phyloP scores from a whole-genome alignment of 2,888 invertebrate genomes.

The Euclidia mi region DNA sequence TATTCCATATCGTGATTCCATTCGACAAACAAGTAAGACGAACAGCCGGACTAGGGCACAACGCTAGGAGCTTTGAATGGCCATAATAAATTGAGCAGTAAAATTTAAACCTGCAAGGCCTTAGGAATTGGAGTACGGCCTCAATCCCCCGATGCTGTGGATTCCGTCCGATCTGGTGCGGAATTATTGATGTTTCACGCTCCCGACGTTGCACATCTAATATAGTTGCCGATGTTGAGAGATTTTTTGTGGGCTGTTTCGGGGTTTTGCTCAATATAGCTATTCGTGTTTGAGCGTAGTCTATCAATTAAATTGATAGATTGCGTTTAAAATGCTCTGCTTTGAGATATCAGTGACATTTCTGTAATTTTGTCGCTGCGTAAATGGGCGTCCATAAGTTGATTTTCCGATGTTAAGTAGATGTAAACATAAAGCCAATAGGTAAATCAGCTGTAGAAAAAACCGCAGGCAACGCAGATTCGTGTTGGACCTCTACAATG shows the following conservation, averaged over 20 bases:
- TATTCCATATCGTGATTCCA: not conserved
- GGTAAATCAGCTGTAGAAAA: no score
- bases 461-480: no score
- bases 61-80: slow-evolving; percentile 26
- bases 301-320: no score
- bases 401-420: no score
- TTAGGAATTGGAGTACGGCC: slow-evolving; percentile 55
- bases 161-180: slow-evolving; percentile 61
- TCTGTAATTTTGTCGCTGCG: no score
- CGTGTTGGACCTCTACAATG: no score
- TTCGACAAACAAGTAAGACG: slow-evolving; percentile 36
- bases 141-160: slow-evolving; percentile 55
- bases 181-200: slow-evolving; percentile 73
- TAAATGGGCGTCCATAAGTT: no score
- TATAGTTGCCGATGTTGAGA: not conserved
- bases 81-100: slow-evolving; percentile 53
- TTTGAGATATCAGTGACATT: no score
- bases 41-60: slow-evolving; percentile 15
- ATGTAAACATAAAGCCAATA: no score
- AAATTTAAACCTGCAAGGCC: slow-evolving; percentile 52
- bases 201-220: slow-evolving; percentile 25
- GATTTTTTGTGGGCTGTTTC: not conserved
- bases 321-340: no score
- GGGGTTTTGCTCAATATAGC: not conserved
- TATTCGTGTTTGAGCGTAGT: not conserved